Percentiles rank a stretch among this genome's conserved stretches.
Conservation (phyloP, 2,888 invertebrate genomes). For the Diplolepis rosae region DNA sequence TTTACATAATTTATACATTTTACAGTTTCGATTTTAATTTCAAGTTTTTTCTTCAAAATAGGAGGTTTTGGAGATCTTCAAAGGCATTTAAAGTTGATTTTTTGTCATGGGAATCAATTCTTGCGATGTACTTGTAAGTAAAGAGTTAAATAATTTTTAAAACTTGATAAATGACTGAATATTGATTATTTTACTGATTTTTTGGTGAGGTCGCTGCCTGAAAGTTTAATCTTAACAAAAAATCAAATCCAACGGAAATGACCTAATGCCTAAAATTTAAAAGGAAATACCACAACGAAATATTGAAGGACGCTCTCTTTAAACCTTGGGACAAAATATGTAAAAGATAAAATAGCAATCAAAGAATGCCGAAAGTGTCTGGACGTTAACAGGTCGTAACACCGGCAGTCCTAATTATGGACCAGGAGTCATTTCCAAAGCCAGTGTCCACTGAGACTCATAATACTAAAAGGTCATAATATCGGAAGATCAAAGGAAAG, state of each 20-base stretch:
- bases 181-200: too few species aligned
- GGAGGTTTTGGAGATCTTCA: too few species aligned
- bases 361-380: background rate
- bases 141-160: too few species aligned
- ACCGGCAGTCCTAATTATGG: background rate
- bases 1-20: too few species aligned
- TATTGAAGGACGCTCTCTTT: background rate
- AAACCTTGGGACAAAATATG: background rate
- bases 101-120: too few species aligned
- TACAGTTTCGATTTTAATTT: too few species aligned
- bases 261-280: background rate
- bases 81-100: too few species aligned
- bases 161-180: too few species aligned
- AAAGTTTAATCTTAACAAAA: background rate
- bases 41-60: too few species aligned
- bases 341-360: background rate
- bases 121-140: too few species aligned
- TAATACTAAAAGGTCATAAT: background rate
- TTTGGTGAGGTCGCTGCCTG: too few species aligned
- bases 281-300: background rate
- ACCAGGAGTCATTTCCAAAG: background rate
- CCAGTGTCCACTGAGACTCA: background rate
- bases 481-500: background rate
- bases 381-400: background rate
- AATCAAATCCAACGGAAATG: background rate